phyloP scores from a whole-genome alignment of 2,113 vertebrate species.

The Lophochroa leadbeateri region DNA sequence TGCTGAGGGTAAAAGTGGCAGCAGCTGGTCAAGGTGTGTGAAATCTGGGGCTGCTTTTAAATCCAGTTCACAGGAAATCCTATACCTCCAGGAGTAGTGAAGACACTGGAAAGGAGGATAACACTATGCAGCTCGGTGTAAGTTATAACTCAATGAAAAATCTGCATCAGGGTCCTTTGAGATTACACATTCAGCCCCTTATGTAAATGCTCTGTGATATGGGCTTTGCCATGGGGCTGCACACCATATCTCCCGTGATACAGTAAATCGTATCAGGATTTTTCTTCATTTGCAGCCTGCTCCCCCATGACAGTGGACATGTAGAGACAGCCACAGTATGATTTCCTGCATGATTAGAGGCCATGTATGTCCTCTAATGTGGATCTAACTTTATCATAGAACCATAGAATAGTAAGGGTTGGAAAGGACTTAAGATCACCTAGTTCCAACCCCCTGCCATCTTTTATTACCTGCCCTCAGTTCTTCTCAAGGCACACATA shows the following conservation, averaged over 20 bases:
- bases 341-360: background rate
- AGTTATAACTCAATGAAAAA: background rate
- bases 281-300: background rate
- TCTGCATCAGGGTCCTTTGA: background rate
- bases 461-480: background rate
- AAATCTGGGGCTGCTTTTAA: background rate
- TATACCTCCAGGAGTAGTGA: background rate
- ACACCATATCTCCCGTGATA: background rate
- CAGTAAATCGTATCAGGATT: background rate
- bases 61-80: background rate
- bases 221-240: background rate
- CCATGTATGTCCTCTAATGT: background rate
- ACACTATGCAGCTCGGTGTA: background rate
- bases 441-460: background rate
- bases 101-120: background rate
- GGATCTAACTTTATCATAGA: background rate
- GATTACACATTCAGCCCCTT: background rate
- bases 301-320: background rate
- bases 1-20: background rate
- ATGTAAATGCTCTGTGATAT: background rate
- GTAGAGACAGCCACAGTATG: rapidly evolving
- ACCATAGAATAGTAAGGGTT: background rate
- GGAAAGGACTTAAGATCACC: background rate
- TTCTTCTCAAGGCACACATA: background rate
- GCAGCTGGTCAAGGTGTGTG: background rate